Percentiles rank a stretch among this genome's conserved stretches.
Evolutionary conservation across 2,113 vertebrate species (phyloP).

Genomic region (Alosa alosa): DNA sequence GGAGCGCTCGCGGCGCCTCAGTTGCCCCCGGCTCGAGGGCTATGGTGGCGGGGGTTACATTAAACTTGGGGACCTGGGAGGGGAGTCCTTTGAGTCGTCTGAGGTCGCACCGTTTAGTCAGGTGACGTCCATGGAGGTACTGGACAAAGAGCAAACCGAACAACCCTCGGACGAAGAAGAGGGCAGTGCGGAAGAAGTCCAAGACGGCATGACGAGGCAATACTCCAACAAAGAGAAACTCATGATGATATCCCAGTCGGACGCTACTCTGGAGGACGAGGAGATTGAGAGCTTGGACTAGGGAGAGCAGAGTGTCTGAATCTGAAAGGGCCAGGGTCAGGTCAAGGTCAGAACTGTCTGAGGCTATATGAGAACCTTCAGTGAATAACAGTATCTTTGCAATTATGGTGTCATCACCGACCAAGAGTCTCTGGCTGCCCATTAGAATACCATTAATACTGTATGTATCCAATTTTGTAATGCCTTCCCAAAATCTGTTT

Average conservation of each 20-base stretch:
- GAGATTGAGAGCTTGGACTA: slow-evolving; percentile 67
- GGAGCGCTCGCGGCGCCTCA: slow-evolving; percentile 64
- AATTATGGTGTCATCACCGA: slow-evolving; percentile 17
- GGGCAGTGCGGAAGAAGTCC: slow-evolving; percentile 43
- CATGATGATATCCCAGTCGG: slow-evolving; percentile 77
- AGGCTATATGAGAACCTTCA: not conserved
- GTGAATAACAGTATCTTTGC: slow-evolving; percentile 17
- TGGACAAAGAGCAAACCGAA: slow-evolving; percentile 42
- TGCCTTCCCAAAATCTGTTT: slow-evolving; percentile 38
- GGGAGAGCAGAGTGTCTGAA: not conserved
- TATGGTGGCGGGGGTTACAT: slow-evolving; percentile 79
- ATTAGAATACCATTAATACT: slow-evolving; percentile 32
- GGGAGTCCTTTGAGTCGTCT: slow-evolving; percentile 76
- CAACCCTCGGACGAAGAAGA: slow-evolving; percentile 24
- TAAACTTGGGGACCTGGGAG: slow-evolving; percentile 71
- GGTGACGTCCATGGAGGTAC: slow-evolving; percentile 59
- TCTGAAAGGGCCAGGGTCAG: not conserved
- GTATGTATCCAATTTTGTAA: slow-evolving; percentile 34
- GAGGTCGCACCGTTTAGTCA: slow-evolving; percentile 56
- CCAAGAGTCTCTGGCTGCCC: not conserved
- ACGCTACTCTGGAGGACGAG: slow-evolving; percentile 62
- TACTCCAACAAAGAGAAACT: slow-evolving; percentile 86
- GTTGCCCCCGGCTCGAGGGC: slow-evolving; percentile 70
- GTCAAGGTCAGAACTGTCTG: not conserved
- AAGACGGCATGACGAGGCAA: slow-evolving; percentile 61